A percentile compares a stretch with the other conserved stretches of the same genome.
phyloP scores from a whole-genome alignment of 1,140 invertebrate genomes.

The Apolygus lucorum region DNA sequence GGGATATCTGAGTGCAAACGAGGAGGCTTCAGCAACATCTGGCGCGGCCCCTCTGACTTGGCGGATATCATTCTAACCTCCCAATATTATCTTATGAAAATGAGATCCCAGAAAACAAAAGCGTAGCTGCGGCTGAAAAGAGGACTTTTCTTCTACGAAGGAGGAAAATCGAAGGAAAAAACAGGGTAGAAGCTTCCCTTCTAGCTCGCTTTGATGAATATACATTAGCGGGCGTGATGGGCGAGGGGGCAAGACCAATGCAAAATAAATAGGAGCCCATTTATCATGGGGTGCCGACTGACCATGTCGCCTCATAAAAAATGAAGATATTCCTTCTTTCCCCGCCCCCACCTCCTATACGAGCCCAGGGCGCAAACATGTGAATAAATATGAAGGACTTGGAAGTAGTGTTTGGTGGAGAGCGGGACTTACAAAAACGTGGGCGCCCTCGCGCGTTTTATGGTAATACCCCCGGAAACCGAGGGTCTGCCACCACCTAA shows the following conservation, averaged over 20 bases:
- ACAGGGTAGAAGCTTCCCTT: background rate
- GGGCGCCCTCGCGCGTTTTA: background rate
- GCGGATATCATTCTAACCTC: background rate
- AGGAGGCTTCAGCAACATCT: slow-evolving; percentile 2
- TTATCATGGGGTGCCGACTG: slow-evolving; percentile 9
- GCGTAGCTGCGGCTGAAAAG: background rate
- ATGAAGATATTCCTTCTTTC: slow-evolving; percentile 11
- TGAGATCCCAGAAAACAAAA: slow-evolving; percentile 7
- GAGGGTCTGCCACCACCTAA: background rate
- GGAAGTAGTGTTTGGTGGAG: background rate
- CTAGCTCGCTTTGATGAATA: background rate
- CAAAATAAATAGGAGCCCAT: slow-evolving; percentile 13
- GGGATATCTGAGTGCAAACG: background rate
- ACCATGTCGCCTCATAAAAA: slow-evolving; percentile 15
- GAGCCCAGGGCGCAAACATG: background rate
- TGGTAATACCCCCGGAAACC: too few species aligned
- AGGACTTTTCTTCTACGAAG: too few species aligned
- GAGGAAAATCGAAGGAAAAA: background rate
- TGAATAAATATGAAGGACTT: slow-evolving; percentile 17
- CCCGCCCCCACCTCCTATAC: background rate
- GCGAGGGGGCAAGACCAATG: background rate
- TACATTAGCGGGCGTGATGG: slow-evolving; percentile 12
- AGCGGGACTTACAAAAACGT: slow-evolving; percentile 3
- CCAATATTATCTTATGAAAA: slow-evolving; percentile 15
- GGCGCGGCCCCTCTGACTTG: background rate